These are phyloP conservation scores for Philhelius pedissequus DNA, from an alignment of 2,888 invertebrate genomes.

Conservation along the genomic window DNA sequence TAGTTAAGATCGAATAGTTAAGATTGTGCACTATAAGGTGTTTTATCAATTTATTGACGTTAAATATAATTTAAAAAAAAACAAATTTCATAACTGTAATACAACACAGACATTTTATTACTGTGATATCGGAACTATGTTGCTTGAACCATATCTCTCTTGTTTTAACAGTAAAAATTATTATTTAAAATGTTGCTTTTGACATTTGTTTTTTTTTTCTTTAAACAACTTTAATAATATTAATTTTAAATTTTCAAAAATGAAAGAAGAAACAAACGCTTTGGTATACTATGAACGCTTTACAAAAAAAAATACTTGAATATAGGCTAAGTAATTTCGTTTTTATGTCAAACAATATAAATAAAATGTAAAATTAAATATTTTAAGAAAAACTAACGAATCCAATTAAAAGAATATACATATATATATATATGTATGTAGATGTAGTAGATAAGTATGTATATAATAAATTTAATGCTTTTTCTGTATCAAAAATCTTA, in stretches of 20 bases:
- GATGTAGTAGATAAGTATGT: background rate
- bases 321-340: constrained; percentile 32
- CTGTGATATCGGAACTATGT: constrained; percentile 23
- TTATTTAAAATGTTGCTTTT: background rate
- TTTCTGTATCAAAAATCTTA: background rate
- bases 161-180: background rate
- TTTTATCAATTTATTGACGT: background rate
- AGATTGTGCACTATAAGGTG: background rate
- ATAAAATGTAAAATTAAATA: constrained; percentile 39
- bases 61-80: background rate
- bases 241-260: constrained; percentile 36
- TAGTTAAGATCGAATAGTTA: too few species aligned
- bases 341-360: background rate
- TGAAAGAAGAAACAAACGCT: constrained; percentile 74
- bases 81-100: background rate
- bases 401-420: background rate
- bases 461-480: background rate
- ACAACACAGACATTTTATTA: constrained; percentile 15
- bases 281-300: constrained; percentile 80
- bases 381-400: constrained; percentile 23
- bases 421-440: background rate
- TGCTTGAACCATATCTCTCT: constrained; percentile 14
- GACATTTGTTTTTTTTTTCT: background rate
- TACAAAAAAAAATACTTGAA: constrained; percentile 72
- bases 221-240: background rate